Conservation (phyloP, 1,140 invertebrate species). For the Cyrtorhinus lividipennis region DNA sequence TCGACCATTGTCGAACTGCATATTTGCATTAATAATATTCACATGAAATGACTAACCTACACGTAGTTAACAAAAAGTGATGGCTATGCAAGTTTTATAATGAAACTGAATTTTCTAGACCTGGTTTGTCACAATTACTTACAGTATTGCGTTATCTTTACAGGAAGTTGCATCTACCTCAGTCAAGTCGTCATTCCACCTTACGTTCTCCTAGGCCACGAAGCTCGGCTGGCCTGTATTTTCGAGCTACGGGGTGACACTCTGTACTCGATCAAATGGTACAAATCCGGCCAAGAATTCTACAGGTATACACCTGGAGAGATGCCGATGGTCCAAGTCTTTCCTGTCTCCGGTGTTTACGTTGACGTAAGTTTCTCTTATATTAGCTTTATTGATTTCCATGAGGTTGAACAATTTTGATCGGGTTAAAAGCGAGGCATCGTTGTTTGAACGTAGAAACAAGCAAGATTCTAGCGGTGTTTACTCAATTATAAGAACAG, state of each 20-base stretch:
- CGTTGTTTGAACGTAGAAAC: too few species aligned
- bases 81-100: too few species aligned
- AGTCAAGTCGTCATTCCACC: slow-evolving; percentile 40
- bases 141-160: neutral
- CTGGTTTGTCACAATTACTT: neutral
- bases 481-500: too few species aligned
- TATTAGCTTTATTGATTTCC: neutral
- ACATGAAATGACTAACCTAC: too few species aligned
- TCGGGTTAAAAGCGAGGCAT: too few species aligned
- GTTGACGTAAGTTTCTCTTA: slow-evolving; percentile 25
- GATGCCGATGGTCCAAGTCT: slow-evolving; percentile 43
- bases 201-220: slow-evolving; percentile 46
- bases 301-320: slow-evolving; percentile 59
- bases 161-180: slow-evolving; percentile 2
- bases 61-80: too few species aligned
- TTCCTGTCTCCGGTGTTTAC: slow-evolving; percentile 38
- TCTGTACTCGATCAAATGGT: slow-evolving; percentile 69
- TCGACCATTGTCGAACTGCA: too few species aligned
- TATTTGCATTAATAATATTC: too few species aligned
- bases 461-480: too few species aligned
- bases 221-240: slow-evolving; percentile 42
- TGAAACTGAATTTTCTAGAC: too few species aligned
- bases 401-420: too few species aligned
- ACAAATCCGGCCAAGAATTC: slow-evolving; percentile 61
- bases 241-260: slow-evolving; percentile 48